Conservation (phyloP, 30 jellyfish, hydroid and myxozoan species). For the Turritopsis rubra region DNA sequence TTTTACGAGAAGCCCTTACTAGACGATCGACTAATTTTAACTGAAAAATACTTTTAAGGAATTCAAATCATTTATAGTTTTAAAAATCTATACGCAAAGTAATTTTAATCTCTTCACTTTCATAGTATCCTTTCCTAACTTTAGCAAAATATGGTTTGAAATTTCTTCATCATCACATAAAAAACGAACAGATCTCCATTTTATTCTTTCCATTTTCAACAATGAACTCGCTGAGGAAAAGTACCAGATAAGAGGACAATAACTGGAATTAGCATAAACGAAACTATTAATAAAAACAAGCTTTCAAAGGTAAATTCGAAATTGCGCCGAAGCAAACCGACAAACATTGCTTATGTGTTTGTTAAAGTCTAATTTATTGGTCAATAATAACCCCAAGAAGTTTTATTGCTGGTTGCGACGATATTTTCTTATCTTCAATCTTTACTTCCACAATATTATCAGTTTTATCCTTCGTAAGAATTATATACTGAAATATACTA, state of each 20-base stretch:
- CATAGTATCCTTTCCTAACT: background rate
- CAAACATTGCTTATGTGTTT: background rate
- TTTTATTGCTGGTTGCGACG: background rate
- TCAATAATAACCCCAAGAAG: conserved; percentile 5
- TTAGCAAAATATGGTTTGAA: background rate
- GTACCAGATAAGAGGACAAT: background rate
- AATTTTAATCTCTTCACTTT: background rate
- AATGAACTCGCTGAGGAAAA: background rate
- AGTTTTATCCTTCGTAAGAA: conserved; percentile 19
- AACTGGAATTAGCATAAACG: conserved; percentile 7
- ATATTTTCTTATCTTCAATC: background rate
- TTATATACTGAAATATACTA: background rate
- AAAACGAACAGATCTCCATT: background rate
- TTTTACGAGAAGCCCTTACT: background rate
- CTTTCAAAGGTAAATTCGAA: background rate
- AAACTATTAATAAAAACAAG: background rate
- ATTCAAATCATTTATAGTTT: background rate
- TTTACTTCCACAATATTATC: conserved; percentile 14
- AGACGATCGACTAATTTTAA: background rate
- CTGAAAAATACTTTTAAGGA: background rate
- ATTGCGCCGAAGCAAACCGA: conserved; percentile 7
- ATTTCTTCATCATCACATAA: background rate
- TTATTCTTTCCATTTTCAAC: conserved; percentile 2
- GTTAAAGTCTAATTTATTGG: background rate
- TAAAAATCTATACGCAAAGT: background rate